Evolutionary conservation across 2,797 vertebrate species (phyloP).

Genomic region (Uromys caudimaculatus): DNA sequence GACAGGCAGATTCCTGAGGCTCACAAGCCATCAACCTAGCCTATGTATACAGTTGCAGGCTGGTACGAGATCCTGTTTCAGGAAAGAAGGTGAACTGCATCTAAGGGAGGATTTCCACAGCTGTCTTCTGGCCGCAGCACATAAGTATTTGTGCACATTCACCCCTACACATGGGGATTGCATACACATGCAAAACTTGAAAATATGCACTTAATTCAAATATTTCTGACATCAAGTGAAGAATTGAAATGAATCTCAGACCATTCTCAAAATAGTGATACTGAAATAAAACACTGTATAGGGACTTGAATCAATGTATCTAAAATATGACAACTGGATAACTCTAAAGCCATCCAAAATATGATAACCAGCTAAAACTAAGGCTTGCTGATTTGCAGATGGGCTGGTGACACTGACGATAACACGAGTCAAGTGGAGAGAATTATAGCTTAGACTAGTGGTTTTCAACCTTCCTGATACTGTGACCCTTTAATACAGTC

Average conservation of each 20-base stretch:
- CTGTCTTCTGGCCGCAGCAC: background rate
- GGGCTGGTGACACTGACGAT: background rate
- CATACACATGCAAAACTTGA: background rate
- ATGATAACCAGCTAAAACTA: background rate
- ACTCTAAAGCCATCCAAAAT: background rate
- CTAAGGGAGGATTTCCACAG: background rate
- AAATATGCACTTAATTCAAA: background rate
- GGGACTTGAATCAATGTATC: background rate
- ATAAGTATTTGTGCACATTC: background rate
- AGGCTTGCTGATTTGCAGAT: background rate
- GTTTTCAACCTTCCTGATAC: background rate
- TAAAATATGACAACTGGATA: background rate
- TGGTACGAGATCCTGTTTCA: background rate
- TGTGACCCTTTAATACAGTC: background rate
- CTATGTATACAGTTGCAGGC: background rate
- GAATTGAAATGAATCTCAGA: constrained; percentile 17
- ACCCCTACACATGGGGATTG: background rate
- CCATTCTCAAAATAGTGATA: background rate
- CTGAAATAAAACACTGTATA: background rate
- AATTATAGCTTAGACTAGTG: background rate
- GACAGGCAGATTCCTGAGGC: background rate
- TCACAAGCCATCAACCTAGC: background rate
- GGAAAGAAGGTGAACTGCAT: too few relatives aligned
- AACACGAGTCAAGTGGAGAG: background rate
- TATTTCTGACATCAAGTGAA: background rate